A percentile compares a stretch with the other conserved stretches of the same genome.
Evolutionary conservation across 2,888 invertebrate species (phyloP).

Genomic region (Oxyteleia sp.): DNA sequence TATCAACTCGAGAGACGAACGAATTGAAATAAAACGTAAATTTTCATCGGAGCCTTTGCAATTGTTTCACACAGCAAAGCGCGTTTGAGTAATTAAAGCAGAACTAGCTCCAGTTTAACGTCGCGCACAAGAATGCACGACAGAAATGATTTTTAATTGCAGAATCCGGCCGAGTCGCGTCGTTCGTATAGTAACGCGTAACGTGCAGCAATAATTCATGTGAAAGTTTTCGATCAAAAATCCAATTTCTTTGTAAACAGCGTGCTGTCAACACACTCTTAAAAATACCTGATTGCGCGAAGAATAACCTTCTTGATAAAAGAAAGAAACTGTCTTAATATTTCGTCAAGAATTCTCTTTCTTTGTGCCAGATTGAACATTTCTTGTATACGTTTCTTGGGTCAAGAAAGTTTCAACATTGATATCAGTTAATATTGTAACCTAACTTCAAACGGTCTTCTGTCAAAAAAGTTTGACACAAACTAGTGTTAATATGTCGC

Average conservation of each 20-base stretch:
- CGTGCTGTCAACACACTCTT: too few relatives aligned
- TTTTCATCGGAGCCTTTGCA: conserved; percentile 6
- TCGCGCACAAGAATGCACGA: conserved; percentile 41
- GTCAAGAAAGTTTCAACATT: too few relatives aligned
- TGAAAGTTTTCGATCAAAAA: conserved; percentile 46
- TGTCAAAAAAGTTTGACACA: too few relatives aligned
- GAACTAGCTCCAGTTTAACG: conserved; percentile 38
- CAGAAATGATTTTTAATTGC: conserved; percentile 59
- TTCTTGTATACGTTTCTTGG: too few relatives aligned
- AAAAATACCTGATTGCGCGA: too few relatives aligned
- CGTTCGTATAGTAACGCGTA: conserved; percentile 16
- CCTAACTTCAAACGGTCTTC: too few relatives aligned
- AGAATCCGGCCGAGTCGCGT: conserved; percentile 37
- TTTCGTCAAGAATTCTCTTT: too few relatives aligned
- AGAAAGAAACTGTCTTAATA: too few relatives aligned
- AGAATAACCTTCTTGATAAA: too few relatives aligned
- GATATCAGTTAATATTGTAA: too few relatives aligned
- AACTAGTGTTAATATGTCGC: too few relatives aligned
- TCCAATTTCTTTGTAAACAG: background rate
- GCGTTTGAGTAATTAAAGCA: conserved; percentile 39
- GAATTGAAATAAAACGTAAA: conserved; percentile 12
- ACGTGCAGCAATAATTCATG: conserved; percentile 22
- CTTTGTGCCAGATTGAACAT: too few relatives aligned
- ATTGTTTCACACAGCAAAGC: conserved; percentile 37
- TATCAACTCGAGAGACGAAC: background rate